phyloP scores from a whole-genome alignment of 2,888 invertebrate genomes.

The Eupithecia insigniata region DNA sequence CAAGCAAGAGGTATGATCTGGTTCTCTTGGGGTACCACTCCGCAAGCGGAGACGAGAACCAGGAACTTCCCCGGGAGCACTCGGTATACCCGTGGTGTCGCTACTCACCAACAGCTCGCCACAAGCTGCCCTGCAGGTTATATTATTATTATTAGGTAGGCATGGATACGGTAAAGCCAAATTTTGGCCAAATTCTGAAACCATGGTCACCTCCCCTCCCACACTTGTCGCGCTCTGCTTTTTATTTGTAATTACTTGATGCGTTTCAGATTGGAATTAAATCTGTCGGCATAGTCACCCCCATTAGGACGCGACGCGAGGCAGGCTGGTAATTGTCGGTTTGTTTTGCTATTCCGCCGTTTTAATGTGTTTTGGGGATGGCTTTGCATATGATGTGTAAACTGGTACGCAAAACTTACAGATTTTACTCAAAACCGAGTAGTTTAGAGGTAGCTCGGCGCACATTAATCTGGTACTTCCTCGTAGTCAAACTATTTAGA shows the following conservation, averaged over 20 bases:
- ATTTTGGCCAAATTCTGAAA: background rate
- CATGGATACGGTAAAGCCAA: background rate
- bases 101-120: too few relatives aligned
- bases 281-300: conserved; percentile 62
- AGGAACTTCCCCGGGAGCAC: too few relatives aligned
- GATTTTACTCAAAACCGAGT: background rate
- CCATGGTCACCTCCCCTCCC: conserved; percentile 56
- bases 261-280: conserved; percentile 78
- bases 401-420: background rate
- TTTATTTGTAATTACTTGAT: conserved; percentile 80
- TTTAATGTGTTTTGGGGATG: background rate
- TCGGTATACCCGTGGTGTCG: too few relatives aligned
- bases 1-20: too few relatives aligned
- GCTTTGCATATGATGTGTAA: background rate
- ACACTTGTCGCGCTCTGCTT: conserved; percentile 62
- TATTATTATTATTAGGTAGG: too few relatives aligned
- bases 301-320: conserved; percentile 51
- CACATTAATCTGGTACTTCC: too few relatives aligned
- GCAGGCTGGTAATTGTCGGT: conserved; percentile 42
- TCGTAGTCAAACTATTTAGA: too few relatives aligned
- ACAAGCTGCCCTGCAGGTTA: too few relatives aligned
- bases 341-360: conserved; percentile 6
- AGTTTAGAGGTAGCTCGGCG: background rate
- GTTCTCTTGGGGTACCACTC: too few relatives aligned
- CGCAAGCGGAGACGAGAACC: too few relatives aligned